A percentile compares a stretch with the other conserved stretches of the same genome.
These are phyloP conservation scores for Sus scrofa DNA, from an alignment of 2,113 vertebrate species.

Conservation along the genomic window DNA sequence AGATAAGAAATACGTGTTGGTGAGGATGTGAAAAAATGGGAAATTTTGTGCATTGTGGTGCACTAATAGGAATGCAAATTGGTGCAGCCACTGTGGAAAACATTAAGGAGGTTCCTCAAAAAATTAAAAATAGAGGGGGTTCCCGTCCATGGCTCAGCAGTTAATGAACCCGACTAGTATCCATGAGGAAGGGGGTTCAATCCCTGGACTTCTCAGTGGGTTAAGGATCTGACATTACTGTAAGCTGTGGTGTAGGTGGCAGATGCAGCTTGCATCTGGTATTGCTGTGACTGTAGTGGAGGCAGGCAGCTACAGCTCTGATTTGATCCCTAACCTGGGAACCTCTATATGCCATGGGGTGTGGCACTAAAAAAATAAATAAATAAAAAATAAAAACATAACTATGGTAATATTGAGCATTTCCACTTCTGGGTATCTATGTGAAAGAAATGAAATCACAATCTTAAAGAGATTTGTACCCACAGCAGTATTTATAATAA, in stretches of 20 bases:
- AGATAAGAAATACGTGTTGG: not conserved
- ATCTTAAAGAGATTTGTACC: not conserved
- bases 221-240: too few species aligned
- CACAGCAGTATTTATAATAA: not conserved
- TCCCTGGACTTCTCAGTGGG: too few species aligned
- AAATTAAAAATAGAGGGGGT: not conserved
- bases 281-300: too few species aligned
- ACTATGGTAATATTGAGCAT: not conserved
- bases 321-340: too few species aligned
- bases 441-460: not conserved
- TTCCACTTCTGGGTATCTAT: not conserved
- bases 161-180: too few species aligned
- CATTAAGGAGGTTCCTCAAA: not conserved
- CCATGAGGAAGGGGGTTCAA: too few species aligned
- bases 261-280: too few species aligned
- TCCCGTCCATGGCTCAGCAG: too few species aligned
- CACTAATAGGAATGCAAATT: not conserved
- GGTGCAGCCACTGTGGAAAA: not conserved
- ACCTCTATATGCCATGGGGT: too few species aligned
- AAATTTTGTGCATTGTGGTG: not conserved
- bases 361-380: not conserved
- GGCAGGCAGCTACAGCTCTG: too few species aligned
- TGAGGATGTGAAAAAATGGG: not conserved
- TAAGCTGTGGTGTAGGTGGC: too few species aligned
- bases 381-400: not conserved